Evolutionary conservation across 2,113 vertebrate species (phyloP), one percentile per base, ranked within the genome.

Genomic region (Crotalus helleri): DNA sequence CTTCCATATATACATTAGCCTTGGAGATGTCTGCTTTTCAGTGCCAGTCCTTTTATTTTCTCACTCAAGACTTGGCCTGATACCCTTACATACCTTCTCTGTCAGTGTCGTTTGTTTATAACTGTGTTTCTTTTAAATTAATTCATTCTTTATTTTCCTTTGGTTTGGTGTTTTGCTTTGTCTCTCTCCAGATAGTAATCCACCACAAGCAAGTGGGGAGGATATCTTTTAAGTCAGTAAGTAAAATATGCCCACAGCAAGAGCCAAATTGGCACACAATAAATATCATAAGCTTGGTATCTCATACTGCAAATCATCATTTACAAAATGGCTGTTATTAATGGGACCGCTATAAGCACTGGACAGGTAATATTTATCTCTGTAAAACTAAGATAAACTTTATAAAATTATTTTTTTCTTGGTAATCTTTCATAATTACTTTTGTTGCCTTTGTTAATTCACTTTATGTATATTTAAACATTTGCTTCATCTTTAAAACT

Each of bases 401-500:
- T 19, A 58, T 51, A 90, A 29, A 51, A 90, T 51, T 90, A 11
- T 53, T 91, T 95, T 87, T 5, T 6, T 3, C 91, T 26, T 21
- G 58, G 69, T 87, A 81, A 88, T 46, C 12, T 93, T 92, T 94
- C 57, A 57, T 64, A 26, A 93, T 29, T 89, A 91, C 86, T 74
- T 90, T 49, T 96, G 5, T 54, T 81, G 29, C 74, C n/a, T 89
- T 90, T 90, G 15, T 0, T 93, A 29, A 69, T 81, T 0, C 0
- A 69, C 92, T 90, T 29, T 33, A 44, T 12, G 8, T 92, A 23
- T 55, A 93, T 54, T 61, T 95, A 57, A 91, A 85, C 13, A 17
- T 51, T 55, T 91, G 74, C 21, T 12, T 92, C 69, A 69, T 87
- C 94, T 95, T 93, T 94, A 85, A 59, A 88, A 44, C 44, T 93